Evolutionary conservation across 2,113 vertebrate species (phyloP), one percentile per base, ranked within the genome.

Genomic region (Oncorhynchus tshawytscha): DNA sequence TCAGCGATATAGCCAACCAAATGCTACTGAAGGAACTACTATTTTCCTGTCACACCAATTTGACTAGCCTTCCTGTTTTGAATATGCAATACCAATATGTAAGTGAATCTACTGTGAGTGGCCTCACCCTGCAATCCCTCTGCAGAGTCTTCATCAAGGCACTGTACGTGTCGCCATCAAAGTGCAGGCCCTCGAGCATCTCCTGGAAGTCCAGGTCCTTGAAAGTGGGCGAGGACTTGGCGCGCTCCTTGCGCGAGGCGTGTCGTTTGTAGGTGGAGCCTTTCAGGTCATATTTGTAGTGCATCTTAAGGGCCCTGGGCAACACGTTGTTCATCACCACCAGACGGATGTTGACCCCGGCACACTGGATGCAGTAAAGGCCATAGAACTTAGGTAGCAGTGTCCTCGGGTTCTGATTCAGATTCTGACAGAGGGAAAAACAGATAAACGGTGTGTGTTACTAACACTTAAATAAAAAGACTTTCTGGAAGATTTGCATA

Each of bases 151-250:
- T 98, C 93, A 97, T 98, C 78, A 99, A 87, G 0, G 97, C 96
- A 0, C 86, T 95, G 89, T 98, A 95, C 0, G 94, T 99, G 77
- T 99, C 97, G 0, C 90, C 89, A 76, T 98, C 96, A 75, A 98
- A 97, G 91, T 94, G 92, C 76, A 99, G 90, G 4, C 96, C 97
- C 82, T 98, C 96, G 0, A 95, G 94, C 92, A 95, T 95, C 81
- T 99, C 96, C 84, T 98, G 95, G 87, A 99, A 98, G 93, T 99
- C 97, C 91, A 99, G 90, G 88, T 98, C 97, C 87, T 98, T 99
- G 87, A 96, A 98, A 0, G 96, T 98, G 75, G 96, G 97, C 2
- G 91, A 95, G 70, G 91, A 76, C 80, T 99, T 99, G 80, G 89
- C 80, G 0, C 93, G 91, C 84, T 99, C 97, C 84, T 96, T 98